Conservation (phyloP, 2,888 invertebrate genomes). For the Sminthurides aquaticus region DNA sequence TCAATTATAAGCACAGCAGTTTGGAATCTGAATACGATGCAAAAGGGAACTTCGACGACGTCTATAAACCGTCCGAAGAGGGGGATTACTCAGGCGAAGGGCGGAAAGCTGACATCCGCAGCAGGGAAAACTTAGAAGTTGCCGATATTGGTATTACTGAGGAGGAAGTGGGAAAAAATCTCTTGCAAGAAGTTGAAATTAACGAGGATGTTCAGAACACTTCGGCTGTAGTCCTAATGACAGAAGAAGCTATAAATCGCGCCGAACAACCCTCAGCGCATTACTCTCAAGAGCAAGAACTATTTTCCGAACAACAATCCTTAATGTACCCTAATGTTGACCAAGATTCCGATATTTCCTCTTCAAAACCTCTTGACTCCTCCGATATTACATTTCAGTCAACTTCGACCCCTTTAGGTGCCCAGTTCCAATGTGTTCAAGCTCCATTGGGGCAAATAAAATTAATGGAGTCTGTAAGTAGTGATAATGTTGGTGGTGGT, state of each 20-base stretch:
- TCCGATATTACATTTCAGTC: slow-evolving; percentile 11
- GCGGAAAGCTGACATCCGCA: neutral
- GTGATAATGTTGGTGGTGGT: neutral
- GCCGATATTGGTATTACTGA: neutral
- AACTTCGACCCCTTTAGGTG: neutral
- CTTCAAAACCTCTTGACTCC: slow-evolving; percentile 7
- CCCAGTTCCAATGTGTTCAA: slow-evolving; percentile 9
- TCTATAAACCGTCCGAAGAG: neutral
- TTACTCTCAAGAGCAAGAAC: neutral
- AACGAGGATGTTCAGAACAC: neutral
- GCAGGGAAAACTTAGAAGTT: neutral
- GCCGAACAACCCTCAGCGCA: neutral
- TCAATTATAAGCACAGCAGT: slow-evolving; percentile 26
- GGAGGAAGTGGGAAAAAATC: neutral
- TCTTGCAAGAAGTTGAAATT: neutral
- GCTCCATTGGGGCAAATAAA: slow-evolving; percentile 8
- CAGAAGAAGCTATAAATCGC: neutral
- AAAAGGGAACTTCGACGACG: neutral
- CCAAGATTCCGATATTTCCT: neutral
- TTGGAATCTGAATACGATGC: slow-evolving; percentile 1
- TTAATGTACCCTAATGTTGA: neutral
- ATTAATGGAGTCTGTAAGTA: slow-evolving; percentile 7
- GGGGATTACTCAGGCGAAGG: neutral
- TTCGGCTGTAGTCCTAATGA: neutral
- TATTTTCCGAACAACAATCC: slow-evolving; percentile 10